Conservation (phyloP, 2,888 invertebrate genomes). For the Spisula solida region DNA sequence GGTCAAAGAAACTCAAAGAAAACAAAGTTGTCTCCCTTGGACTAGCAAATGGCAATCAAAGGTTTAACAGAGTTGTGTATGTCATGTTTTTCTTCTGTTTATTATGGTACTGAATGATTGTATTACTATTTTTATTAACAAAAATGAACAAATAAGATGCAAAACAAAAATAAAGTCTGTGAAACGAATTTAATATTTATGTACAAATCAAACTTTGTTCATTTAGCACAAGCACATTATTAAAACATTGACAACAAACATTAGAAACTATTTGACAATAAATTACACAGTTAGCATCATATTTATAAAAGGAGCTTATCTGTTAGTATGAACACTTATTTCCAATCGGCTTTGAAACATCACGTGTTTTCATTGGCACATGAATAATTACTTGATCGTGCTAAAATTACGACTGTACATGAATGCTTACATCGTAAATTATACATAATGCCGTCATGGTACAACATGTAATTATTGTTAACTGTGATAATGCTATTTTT, state of each 20-base stretch:
- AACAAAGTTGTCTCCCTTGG: not conserved
- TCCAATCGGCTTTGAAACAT: not conserved
- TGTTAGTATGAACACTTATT: not conserved
- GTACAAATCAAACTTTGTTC: not conserved
- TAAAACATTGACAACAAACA: not conserved
- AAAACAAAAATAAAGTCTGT: too few species aligned
- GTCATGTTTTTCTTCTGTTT: too few species aligned
- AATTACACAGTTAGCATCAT: not conserved
- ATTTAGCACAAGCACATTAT: conserved; percentile 6
- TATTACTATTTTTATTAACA: too few species aligned
- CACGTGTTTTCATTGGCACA: not conserved
- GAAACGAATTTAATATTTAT: not conserved
- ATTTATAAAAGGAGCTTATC: not conserved
- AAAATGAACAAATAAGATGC: too few species aligned
- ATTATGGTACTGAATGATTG: too few species aligned
- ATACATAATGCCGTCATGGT: too few species aligned
- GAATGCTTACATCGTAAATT: too few species aligned
- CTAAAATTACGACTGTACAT: too few species aligned
- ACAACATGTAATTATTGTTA: too few species aligned
- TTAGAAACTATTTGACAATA: not conserved
- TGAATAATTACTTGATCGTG: not conserved
- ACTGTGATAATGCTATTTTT: too few species aligned
- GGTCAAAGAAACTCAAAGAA: not conserved
- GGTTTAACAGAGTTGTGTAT: too few species aligned
- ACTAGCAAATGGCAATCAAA: too few species aligned